These are phyloP conservation scores for Cactoblastis cactorum DNA, from an alignment of 2,888 invertebrate species.

Conservation along the genomic window DNA sequence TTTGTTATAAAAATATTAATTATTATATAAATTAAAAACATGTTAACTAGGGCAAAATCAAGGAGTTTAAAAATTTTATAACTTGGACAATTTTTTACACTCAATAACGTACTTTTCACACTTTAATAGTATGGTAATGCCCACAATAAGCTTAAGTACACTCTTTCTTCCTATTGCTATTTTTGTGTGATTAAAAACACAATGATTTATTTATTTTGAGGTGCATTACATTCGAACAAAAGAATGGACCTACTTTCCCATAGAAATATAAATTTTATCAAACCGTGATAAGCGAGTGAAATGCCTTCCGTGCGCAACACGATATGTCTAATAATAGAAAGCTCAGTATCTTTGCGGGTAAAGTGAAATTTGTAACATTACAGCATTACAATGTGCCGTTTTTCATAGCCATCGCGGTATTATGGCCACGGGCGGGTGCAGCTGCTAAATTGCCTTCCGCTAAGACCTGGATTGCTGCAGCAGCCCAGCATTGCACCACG, in stretches of 20 bases:
- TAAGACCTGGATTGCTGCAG: constrained; percentile 63
- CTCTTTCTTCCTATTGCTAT: no score
- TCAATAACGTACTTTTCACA: no score
- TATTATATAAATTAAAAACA: no score
- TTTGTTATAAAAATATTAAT: no score
- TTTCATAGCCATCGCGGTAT: constrained; percentile 25
- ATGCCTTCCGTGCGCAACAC: constrained; percentile 5
- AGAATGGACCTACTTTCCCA: not conserved
- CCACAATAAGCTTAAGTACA: no score
- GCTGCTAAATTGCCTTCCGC: constrained; percentile 61
- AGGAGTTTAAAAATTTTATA: no score
- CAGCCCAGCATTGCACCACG: constrained; percentile 40
- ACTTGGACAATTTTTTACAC: no score
- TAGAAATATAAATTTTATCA: not conserved
- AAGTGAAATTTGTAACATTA: constrained; percentile 11
- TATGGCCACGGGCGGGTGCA: constrained; percentile 42
- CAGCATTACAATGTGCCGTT: constrained; percentile 23
- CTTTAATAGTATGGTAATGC: no score
- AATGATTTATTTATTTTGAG: no score
- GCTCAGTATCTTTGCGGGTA: constrained; percentile 3
- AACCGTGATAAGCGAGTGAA: not conserved
- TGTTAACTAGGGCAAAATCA: no score
- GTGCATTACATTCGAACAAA: no score
- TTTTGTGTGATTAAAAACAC: no score
- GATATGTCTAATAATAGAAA: constrained; percentile 3